Evolutionary conservation across 2,888 invertebrate species (phyloP), one percentile per base, ranked within the genome.

Genomic region (Lutraria lutraria): DNA sequence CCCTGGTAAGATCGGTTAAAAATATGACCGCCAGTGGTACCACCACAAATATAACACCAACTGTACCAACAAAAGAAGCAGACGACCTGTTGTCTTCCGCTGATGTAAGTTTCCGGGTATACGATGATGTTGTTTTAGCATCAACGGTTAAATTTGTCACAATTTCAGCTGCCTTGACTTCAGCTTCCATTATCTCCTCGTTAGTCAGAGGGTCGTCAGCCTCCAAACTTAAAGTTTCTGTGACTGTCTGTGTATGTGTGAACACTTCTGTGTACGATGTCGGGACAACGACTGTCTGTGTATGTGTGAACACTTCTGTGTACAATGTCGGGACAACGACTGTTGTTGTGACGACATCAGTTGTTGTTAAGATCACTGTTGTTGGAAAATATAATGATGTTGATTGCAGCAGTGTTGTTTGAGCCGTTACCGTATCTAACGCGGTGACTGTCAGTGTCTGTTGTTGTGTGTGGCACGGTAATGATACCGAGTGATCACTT

Each of bases 61-160:
- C 31, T 19, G 29, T 31, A 19, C 76, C 76, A 76, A 76, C 76
- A 16, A 76, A 76, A 31, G 29, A 19, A 4, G 76, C 31, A 0
- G 76, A 76, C 1, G 76, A 31, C 19, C 76, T 31, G 16, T 34
- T 76, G 34, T 76, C 76, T 31, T 76, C 16, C 0, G 76, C 76
- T 19, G 25, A 76, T 6, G 34, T 76, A 31, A 76, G 31, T 31
- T 15, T 34, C 31, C 76, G 25, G 34, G 31, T 31, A 19, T 76
- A 31, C 0, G 76, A 76, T 6, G 76, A 76, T 76, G 76, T 76
- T 19, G 76, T 76, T 19, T 31, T 76, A 19, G 76, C 31, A 31
- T 76, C 34, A 19, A 76, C 21, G 15, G 76, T 76, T 34, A 76
- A 76, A 76, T 76, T 76, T 31, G 29, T 76, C 31, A 31, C 76